A percentile compares a stretch with the other conserved stretches of the same genome.
Evolutionary conservation across 2,888 invertebrate genomes (phyloP).

Genomic region (Chorisops tibialis): DNA sequence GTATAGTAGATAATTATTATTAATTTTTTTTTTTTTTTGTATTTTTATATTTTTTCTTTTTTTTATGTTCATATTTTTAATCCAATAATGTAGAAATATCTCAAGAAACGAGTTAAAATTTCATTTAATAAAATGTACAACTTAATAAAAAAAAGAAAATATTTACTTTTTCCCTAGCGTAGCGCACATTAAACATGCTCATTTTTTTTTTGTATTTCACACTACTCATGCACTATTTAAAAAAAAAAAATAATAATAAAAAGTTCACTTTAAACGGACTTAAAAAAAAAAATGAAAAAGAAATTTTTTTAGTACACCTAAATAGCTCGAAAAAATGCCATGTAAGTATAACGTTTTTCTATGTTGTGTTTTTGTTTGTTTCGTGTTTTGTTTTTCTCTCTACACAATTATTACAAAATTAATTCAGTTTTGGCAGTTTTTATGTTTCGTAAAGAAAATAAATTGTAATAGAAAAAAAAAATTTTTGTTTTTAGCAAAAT

Average conservation of each 20-base stretch:
- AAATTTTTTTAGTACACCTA: no score
- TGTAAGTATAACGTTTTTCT: neutral
- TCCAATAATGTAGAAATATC: conserved; percentile 1
- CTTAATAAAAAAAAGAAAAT: neutral
- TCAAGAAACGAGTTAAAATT: neutral
- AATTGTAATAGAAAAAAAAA: no score
- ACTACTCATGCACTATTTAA: conserved; percentile 6
- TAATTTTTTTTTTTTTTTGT: no score
- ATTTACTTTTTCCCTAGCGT: neutral
- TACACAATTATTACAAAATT: neutral
- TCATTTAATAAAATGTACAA: conserved; percentile 10
- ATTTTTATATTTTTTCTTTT: no score
- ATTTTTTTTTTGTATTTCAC: neutral
- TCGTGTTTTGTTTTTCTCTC: no score
- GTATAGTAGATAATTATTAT: neutral
- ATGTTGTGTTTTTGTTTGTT: neutral
- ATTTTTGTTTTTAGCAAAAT: neutral
- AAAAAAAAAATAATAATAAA: conserved; percentile 3
- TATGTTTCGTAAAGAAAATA: neutral
- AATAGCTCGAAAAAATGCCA: no score
- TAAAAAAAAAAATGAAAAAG: neutral
- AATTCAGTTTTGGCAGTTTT: conserved; percentile 13
- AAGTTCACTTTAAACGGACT: neutral
- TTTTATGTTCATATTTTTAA: no score
- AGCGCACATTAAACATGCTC: conserved; percentile 1